Evolutionary conservation across 2,888 invertebrate genomes (phyloP).

Genomic region (Lottia scabra): DNA sequence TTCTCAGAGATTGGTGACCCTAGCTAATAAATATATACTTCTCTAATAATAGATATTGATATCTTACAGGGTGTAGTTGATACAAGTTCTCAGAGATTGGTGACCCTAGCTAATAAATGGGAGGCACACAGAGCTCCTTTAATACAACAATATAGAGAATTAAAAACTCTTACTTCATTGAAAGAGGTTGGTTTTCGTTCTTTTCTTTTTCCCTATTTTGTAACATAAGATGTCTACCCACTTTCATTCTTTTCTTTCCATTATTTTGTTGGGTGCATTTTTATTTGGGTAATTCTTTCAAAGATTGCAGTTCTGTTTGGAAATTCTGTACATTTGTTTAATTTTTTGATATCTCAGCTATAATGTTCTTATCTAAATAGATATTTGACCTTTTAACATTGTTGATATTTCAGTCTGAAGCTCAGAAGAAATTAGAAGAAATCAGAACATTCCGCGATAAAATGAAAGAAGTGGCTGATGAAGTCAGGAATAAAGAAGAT

Average conservation of each 20-base stretch:
- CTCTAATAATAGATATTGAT: not conserved
- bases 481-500: slow-evolving; percentile 72
- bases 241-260: too few species aligned
- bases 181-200: slow-evolving; percentile 49
- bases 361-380: too few species aligned
- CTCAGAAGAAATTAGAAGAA: slow-evolving; percentile 73
- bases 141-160: slow-evolving; percentile 74
- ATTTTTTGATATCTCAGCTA: too few species aligned
- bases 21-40: too few species aligned
- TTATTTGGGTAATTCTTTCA: too few species aligned
- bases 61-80: slow-evolving; percentile 71
- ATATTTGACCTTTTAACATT: not conserved
- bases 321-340: too few species aligned
- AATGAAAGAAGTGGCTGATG: slow-evolving; percentile 75
- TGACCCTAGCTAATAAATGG: slow-evolving; percentile 80
- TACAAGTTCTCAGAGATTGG: slow-evolving; percentile 75
- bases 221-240: too few species aligned
- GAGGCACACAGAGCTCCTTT: slow-evolving; percentile 79
- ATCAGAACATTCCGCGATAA: slow-evolving; percentile 73
- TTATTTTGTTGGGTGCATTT: too few species aligned
- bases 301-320: too few species aligned
- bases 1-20: too few species aligned
- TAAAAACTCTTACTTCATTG: slow-evolving; percentile 60
- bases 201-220: too few species aligned
- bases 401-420: slow-evolving; percentile 70